A percentile compares a stretch with the other conserved stretches of the same genome.
phyloP scores from a whole-genome alignment of 2,113 vertebrate genomes.

The Rattus rattus region DNA sequence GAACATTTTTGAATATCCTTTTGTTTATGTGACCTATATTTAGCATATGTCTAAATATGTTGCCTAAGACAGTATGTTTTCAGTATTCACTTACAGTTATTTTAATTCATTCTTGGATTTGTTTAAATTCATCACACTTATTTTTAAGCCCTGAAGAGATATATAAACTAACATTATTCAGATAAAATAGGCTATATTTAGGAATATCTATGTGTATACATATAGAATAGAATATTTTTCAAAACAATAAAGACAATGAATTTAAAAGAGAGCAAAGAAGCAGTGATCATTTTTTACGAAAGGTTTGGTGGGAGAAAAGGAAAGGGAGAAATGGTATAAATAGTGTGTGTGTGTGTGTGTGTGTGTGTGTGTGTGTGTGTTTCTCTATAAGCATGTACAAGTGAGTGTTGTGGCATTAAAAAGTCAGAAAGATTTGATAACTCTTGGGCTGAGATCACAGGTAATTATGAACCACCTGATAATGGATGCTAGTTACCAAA shows the following conservation, averaged over 20 bases:
- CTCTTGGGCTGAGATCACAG: accelerated
- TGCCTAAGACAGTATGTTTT: neutral
- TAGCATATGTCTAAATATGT: neutral
- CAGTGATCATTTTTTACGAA: neutral
- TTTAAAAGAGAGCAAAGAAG: neutral
- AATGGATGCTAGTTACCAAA: neutral
- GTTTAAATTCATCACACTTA: neutral
- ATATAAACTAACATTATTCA: neutral
- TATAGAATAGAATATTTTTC: neutral
- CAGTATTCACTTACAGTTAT: neutral
- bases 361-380: neutral
- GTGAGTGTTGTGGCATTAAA: neutral
- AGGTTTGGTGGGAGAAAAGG: accelerated
- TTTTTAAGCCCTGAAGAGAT: neutral
- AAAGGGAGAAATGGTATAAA: too few species aligned
- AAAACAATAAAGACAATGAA: too few species aligned
- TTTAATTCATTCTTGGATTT: neutral
- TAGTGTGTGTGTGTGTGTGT: neutral
- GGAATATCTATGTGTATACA: neutral
- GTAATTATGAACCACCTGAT: neutral
- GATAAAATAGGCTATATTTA: neutral
- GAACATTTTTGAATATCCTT: neutral
- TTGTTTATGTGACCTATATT: neutral
- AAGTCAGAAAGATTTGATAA: neutral
- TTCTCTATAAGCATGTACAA: neutral